Conservation (phyloP, 2,888 invertebrate genomes). For the Pristionchus fissidentatus region DNA sequence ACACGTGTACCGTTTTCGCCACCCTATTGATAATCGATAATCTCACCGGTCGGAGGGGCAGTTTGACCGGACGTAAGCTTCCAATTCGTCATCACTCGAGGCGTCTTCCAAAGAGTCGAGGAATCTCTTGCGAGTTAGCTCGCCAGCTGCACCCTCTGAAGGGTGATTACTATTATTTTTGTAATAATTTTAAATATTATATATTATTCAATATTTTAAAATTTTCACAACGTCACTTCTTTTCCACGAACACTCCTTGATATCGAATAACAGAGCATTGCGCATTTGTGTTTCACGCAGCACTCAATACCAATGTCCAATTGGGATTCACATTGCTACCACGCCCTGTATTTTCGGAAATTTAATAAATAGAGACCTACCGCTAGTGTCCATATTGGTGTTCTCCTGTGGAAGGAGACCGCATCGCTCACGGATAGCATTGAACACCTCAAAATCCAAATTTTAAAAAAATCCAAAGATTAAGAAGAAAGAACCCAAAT, state of each 20-base stretch:
- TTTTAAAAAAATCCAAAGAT: too few relatives aligned
- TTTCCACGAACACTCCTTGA: too few relatives aligned
- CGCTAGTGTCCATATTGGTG: constrained; percentile 4
- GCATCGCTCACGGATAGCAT: background rate
- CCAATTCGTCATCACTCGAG: constrained; percentile 30
- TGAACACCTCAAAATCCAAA: constrained; percentile 18
- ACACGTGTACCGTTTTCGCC: too few relatives aligned
- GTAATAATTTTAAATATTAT: background rate
- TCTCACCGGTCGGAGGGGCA: background rate
- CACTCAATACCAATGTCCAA: too few relatives aligned
- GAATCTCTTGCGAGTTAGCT: background rate
- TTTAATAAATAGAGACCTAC: too few relatives aligned
- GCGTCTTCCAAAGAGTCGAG: constrained; percentile 14
- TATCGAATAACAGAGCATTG: too few relatives aligned
- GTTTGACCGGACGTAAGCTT: background rate
- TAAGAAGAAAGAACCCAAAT: too few relatives aligned
- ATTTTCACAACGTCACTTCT: too few relatives aligned
- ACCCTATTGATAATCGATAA: too few relatives aligned
- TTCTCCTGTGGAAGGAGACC: background rate
- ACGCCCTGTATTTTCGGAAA: too few relatives aligned
- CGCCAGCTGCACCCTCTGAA: background rate
- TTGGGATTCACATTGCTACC: too few relatives aligned
- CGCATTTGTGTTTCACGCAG: background rate
- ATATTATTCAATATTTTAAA: too few relatives aligned
- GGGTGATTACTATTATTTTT: background rate